These are phyloP conservation scores for Ephydatia muelleri DNA, from an alignment of 37 sponge, comb jelly and placozoan species.

Conservation along the genomic window DNA sequence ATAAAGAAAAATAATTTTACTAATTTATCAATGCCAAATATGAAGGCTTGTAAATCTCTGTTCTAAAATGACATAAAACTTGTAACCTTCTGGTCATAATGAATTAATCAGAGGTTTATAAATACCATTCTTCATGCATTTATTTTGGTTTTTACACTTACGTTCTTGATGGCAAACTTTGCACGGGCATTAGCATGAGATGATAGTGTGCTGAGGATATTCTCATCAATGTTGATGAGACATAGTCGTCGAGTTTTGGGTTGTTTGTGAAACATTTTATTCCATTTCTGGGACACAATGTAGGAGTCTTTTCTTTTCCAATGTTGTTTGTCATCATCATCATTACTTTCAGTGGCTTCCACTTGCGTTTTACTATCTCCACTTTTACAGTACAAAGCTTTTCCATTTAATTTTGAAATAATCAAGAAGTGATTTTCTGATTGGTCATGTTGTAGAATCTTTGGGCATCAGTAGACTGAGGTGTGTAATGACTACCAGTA, in stretches of 20 bases:
- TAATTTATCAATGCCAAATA: too few relatives aligned
- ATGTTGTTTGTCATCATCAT: neutral
- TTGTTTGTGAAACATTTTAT: neutral
- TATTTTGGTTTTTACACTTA: neutral
- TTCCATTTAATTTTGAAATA: neutral
- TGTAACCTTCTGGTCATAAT: too few relatives aligned
- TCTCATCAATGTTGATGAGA: neutral
- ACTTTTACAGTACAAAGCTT: neutral
- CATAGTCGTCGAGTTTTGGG: neutral
- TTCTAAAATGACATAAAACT: too few relatives aligned
- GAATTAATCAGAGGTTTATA: too few relatives aligned
- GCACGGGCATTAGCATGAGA: neutral
- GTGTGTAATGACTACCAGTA: neutral
- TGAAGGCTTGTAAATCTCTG: too few relatives aligned
- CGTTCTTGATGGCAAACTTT: neutral
- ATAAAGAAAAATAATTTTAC: too few relatives aligned
- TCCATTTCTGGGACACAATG: neutral
- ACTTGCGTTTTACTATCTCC: neutral
- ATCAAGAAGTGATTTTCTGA: neutral
- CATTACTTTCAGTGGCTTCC: neutral
- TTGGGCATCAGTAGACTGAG: neutral
- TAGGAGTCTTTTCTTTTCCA: neutral
- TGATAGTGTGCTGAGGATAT: too few relatives aligned
- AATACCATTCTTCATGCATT: too few relatives aligned
- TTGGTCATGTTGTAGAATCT: neutral